phyloP scores from a whole-genome alignment of 2,888 invertebrate genomes.

The Agriopis marginaria region DNA sequence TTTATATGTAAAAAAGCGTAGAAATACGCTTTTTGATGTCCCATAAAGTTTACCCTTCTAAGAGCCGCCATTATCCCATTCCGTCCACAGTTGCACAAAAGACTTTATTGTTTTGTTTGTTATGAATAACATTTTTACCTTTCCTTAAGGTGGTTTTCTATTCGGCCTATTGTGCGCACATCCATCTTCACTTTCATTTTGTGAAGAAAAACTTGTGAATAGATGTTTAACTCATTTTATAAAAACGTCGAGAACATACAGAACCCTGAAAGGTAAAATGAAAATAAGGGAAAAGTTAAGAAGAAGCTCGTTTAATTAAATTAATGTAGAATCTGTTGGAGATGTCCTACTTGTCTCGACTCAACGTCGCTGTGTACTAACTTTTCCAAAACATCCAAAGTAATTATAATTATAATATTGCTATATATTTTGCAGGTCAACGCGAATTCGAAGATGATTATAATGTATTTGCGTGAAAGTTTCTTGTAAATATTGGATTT shows the following conservation, averaged over 20 bases:
- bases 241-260: background rate
- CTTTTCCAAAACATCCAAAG: background rate
- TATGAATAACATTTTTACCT: conserved; percentile 13
- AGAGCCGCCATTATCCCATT: conserved; percentile 7
- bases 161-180: background rate
- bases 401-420: background rate
- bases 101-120: conserved; percentile 17
- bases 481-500: background rate
- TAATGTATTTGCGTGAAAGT: background rate
- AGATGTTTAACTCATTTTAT: conserved; percentile 4
- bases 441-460: background rate
- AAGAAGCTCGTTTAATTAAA: background rate
- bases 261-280: background rate
- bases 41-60: conserved; percentile 15
- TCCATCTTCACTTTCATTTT: background rate
- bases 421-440: background rate
- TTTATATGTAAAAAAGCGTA: background rate
- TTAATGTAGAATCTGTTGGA: background rate
- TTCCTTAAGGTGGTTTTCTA: background rate
- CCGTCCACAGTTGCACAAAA: conserved; percentile 4
- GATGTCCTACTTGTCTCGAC: background rate
- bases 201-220: background rate
- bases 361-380: background rate
- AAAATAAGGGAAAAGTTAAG: background rate
- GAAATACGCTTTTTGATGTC: conserved; percentile 15